Base-by-base conservation (phyloP, 2,113 vertebrate species). In the Tiliqua scincoides region DNA sequence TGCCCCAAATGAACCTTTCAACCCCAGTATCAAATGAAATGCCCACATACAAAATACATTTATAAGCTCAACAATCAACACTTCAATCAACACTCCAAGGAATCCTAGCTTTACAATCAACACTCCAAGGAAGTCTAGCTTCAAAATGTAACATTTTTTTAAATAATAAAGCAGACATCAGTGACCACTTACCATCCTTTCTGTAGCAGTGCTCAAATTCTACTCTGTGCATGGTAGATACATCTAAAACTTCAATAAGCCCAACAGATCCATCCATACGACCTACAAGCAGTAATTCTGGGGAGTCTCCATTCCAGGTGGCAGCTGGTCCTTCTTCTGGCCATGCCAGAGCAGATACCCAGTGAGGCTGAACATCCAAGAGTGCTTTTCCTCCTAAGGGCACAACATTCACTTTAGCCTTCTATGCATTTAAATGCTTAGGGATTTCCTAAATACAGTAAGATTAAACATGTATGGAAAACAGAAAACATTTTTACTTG, bases 121-220 rank as follows among this genome's bases (percentile, higher is more conserved):
- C 63, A 2, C 63, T 30, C 23, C 63, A 30, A 67, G 25, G 67
- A 40, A 40, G 17, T 43, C 12, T 7, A 8, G 23, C 77, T 63
- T 40, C 37, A 43, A 79, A 27, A 15, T 6, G 6, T 27, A 21
- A 23, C 20, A 20, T 73, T 73, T 43, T 73, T 43, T 40, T 23
- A 72, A 43, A 40, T 25, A 78, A 12, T 27, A 65, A 20, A 23
- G 57, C 4, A 74, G 54, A 48, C 75, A 57, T 4, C 7, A 65
- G 43, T 18, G 37, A 43, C 17, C 25, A 88, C 93, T 35, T 95
- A 98, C 99, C 98, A 59, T 99, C 98, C 79, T 99, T 99, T 91
- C 98, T 96, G 96, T 97, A 99, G 96, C 98, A 99, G 93, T 99
- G 98, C 27, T 99, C 98, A 92, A 99, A 93, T 90, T 99, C 99